Conservation (phyloP, 2,797 vertebrate genomes). For the Coracias cyanogaster region DNA sequence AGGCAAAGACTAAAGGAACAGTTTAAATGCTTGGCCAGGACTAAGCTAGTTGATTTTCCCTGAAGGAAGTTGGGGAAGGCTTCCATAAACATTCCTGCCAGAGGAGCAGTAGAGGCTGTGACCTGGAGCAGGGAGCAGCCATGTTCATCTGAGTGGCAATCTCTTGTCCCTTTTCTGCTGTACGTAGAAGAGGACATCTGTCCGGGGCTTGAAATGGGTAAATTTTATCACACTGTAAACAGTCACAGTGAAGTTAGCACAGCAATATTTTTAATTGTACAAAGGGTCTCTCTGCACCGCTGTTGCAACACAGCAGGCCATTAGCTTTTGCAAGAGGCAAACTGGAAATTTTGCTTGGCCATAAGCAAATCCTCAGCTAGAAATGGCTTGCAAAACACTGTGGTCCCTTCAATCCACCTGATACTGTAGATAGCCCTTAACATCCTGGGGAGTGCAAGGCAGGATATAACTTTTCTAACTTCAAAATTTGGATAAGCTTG, state of each 20-base stretch:
- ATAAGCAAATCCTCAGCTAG: background rate
- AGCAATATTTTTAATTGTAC: background rate
- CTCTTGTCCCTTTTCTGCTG: background rate
- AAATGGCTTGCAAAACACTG: background rate
- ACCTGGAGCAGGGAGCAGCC: background rate
- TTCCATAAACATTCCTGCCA: background rate
- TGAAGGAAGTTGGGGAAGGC: background rate
- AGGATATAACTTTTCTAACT: background rate
- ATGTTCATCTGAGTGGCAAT: background rate
- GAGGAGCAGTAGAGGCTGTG: background rate
- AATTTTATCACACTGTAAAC: background rate
- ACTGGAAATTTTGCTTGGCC: background rate
- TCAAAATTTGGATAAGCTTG: background rate
- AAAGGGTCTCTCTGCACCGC: background rate
- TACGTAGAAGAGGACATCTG: background rate
- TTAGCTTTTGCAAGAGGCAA: background rate
- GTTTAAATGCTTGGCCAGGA: background rate
- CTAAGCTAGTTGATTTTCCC: background rate
- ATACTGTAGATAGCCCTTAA: background rate
- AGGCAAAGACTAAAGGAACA: background rate
- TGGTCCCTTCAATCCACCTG: background rate
- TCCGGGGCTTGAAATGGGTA: background rate
- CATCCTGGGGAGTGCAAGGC: background rate
- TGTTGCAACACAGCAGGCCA: background rate
- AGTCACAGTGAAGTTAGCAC: background rate